Base-by-base conservation (phyloP, 2,113 vertebrate genomes). In the Misgurnus mizolepis region DNA sequence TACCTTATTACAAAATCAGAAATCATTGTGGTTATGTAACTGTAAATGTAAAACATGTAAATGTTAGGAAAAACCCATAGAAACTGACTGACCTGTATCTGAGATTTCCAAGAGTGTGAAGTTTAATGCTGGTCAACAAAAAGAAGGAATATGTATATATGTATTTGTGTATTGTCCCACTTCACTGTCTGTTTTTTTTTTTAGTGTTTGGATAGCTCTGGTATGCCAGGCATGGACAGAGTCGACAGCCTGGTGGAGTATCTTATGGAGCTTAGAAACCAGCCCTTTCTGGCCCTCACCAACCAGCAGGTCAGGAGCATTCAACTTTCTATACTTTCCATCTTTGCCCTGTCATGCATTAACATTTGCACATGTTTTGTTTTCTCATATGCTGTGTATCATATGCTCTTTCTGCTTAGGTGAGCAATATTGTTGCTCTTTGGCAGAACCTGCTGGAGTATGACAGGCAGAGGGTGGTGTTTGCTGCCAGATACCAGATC, bases 401-500 rank as follows among this genome's bases (percentile, higher is more conserved):
- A 4, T 78, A 11, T 78, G 49, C 15, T 78, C n/a, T 67, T 6
- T 18, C 27, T 77, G 15, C 34, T 43, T 67, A 78, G 64, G 76
- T 43, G 27, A 67, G 49, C 62, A 75, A 43, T 43, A 66, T 73
- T n/a, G 67, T 72, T 49, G 50, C 17, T 2, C 40, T 69, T 50
- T 78, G 76, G 66, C 76, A 69, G 39, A 78, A 61, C 41, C 76
- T 79, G 76, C 53, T 70, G 7, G n/a, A 41, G 0, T 69, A 47
- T 11, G 78, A 81, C 17, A 77, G 75, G 64, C 34, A 78, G 73
- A 18, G 73, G 18, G 68, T 85, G 14, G 12, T 78, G 18, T 85
- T 61, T 45, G n/a, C 81, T 69, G 60, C 79, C 7, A 27, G 65
- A 43, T 50, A 81, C 50, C 71, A 72, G 27, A 76, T 65, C 56